Conservation (phyloP, 2,113 vertebrate genomes). For the Varanus salvator region DNA sequence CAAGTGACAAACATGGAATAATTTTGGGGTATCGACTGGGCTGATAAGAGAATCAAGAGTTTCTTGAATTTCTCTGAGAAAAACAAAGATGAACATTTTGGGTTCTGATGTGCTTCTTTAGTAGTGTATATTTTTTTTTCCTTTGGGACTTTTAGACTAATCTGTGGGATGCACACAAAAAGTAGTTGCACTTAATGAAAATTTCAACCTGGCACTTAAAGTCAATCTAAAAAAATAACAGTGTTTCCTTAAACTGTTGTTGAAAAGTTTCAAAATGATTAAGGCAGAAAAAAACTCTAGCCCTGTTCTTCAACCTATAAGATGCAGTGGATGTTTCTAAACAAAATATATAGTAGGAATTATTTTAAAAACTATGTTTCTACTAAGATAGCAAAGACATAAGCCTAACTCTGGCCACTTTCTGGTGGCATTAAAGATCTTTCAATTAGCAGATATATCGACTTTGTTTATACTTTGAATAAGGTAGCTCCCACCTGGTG, state of each 20-base stretch:
- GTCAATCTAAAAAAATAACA: background rate
- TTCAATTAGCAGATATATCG: background rate
- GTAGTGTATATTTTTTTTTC: background rate
- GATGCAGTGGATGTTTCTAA: background rate
- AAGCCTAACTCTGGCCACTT: background rate
- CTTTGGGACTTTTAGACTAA: background rate
- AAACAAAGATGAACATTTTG: background rate
- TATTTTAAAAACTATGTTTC: background rate
- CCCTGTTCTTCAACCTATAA: background rate
- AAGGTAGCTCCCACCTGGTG: background rate
- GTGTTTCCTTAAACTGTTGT: background rate
- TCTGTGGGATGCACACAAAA: background rate
- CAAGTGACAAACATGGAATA: background rate
- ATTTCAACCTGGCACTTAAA: too few species aligned
- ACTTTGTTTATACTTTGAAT: background rate
- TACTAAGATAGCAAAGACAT: background rate
- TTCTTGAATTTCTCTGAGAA: background rate
- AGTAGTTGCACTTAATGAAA: background rate
- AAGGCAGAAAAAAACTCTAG: fast-evolving
- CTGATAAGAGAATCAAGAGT: background rate
- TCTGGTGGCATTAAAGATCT: background rate
- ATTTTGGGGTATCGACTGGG: background rate
- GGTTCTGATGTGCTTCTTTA: background rate
- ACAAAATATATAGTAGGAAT: too few species aligned
- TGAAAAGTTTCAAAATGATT: background rate